Evolutionary conservation across 2,797 vertebrate species (phyloP), one percentile per base, ranked within the genome.

Genomic region (Danionella dracula): DNA sequence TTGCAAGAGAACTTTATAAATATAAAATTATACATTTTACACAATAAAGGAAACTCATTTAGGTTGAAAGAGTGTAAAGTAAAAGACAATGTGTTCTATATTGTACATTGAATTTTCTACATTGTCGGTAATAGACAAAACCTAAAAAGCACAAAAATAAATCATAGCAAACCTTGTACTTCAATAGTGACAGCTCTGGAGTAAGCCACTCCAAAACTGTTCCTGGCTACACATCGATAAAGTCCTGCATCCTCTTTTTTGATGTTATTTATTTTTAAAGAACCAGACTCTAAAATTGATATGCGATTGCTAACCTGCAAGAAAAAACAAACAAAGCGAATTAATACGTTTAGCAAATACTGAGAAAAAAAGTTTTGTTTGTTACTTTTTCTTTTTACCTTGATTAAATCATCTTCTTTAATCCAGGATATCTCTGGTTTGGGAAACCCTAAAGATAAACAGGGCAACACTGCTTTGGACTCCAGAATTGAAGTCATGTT

Each of bases 351-450:
- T 27, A 27, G n/a, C 23, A 65, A 32, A 59, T 3, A 4, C 10
- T 29, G 1, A 40, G 13, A 59, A 5, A 51, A 4, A 27, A 3
- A 6, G 6, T 6, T 3, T 27, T 3, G 3, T 27, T 27, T 27
- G 3, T 3, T 1, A 40, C 11, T 50, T 32, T 0, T 12, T n/a
- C 8, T 0, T 29, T 35, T 32, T 76, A 96, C 97, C 85, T 89
- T 93, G 66, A 99, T 86, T n/a, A 91, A 72, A 67, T 88, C 86
- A 55, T 97, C 93, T 56, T 94, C 94, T 84, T 97, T 99, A 16
- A 98, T 87, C 96, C 97, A 99, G 1, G 91, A 94, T 73, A 99
- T 88, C 1, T 92, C 90, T 4, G 97, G 97, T 78, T 97, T 99
- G 53, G 97, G 96, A 78, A 97, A 94, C n/a, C 97, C 97, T 64